Percentiles rank a stretch among this genome's conserved stretches.
phyloP scores from a whole-genome alignment of 2,888 invertebrate species.

The Polyommatus iphigenia region DNA sequence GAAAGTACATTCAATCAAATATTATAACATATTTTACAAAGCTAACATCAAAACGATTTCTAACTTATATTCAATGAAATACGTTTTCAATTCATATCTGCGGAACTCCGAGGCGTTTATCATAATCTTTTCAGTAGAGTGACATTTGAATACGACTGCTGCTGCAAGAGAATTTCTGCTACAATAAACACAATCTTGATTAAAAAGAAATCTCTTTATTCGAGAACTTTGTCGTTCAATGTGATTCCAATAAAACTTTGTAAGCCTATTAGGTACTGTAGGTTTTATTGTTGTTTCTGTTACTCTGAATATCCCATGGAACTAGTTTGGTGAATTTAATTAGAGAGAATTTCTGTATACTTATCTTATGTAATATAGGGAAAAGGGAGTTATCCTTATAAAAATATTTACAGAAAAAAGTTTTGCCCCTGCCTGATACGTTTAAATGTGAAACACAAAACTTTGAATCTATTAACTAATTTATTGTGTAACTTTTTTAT shows the following conservation, averaged over 20 bases:
- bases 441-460: too few species aligned
- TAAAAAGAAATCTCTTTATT: not conserved
- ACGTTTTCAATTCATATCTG: not conserved
- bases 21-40: not conserved
- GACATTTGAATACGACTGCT: conserved; percentile 21
- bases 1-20: not conserved
- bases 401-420: too few species aligned
- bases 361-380: too few species aligned
- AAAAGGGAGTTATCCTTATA: too few species aligned
- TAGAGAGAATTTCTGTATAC: not conserved
- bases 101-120: not conserved
- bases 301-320: not conserved
- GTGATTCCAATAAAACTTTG: conserved; percentile 3
- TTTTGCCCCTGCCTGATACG: too few species aligned
- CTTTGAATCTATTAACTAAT: too few species aligned
- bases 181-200: not conserved
- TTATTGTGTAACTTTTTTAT: not conserved
- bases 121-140: conserved; percentile 21
- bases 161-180: not conserved
- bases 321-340: not conserved
- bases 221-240: not conserved
- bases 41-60: not conserved
- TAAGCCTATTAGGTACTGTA: conserved; percentile 11
- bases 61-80: not conserved
- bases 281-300: not conserved